Evolutionary conservation across 2,797 vertebrate species (phyloP), one percentile per base, ranked within the genome.

Genomic region (Odontamblyopus lacepedii): DNA sequence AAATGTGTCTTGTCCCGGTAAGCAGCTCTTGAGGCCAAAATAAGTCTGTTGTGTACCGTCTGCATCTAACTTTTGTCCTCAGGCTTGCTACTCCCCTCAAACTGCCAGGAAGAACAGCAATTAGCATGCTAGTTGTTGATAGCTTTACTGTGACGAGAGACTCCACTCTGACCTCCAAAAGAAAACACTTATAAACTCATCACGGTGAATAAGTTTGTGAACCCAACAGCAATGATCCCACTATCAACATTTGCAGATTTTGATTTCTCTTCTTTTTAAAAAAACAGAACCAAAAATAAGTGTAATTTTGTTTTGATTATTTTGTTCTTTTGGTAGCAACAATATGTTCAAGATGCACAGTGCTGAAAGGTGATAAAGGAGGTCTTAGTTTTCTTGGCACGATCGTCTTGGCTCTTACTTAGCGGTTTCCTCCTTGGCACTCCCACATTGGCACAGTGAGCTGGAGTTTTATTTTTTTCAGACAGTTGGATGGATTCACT

Each of bases 351-450:
- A 66, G 78, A 85, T 81, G 73, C 73, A 69, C 70, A 77, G 73
- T 85, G 88, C 72, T 85, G 82, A 85, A 84, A 70, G 78, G 74
- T 84, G 83, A 88, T 86, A 84, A 85, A 87, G 77, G 69, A 80
- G 75, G 67, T 65, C 6, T 72, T 55, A 6, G 48, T 73, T 79
- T 75, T 77, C 74, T 71, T 72, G 80, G 73, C 73, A 4, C 60
- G 56, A 32, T 53, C 69, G 19, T 70, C 63, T 76, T 78, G 76
- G 73, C 77, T 50, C 35, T 72, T 63, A 63, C 71, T 63, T 71
- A 66, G 53, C 68, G 27, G 51, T 72, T 77, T 76, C 15, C 44
- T 76, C 15, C 50, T 32, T 67, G 65, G 48, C 48, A 67, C 65
- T 67, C 65, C 65, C 65, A 11, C 26, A 19, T 55, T 67, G 65